Percentiles rank a stretch among this genome's conserved stretches.
These are phyloP conservation scores for Poeciliopsis turneri DNA, from an alignment of 2,797 vertebrate genomes.

Conservation along the genomic window DNA sequence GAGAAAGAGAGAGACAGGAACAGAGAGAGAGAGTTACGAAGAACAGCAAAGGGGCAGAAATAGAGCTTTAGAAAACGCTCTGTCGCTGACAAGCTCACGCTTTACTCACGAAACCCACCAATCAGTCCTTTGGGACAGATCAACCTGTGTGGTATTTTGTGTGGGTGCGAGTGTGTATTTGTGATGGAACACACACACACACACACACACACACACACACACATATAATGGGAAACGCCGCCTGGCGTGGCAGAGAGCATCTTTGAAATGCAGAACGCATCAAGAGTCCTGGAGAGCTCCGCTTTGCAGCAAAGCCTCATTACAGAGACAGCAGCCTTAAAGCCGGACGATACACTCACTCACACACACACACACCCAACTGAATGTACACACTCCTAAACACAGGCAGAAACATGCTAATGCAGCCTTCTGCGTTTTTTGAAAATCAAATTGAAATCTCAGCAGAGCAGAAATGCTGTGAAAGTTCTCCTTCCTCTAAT, in stretches of 20 bases:
- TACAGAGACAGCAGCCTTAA: conserved; percentile 81
- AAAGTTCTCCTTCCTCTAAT: conserved; percentile 25
- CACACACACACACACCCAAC: conserved; percentile 25
- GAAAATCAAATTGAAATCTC: conserved; percentile 33
- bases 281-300: conserved; percentile 69
- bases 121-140: conserved; percentile 48
- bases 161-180: conserved; percentile 9
- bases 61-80: conserved; percentile 55
- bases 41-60: conserved; percentile 34
- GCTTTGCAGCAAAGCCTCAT: conserved; percentile 82
- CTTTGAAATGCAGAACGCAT: conserved; percentile 81
- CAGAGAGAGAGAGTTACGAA: conserved; percentile 2
- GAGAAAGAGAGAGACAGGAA: background rate
- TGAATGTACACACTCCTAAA: conserved; percentile 47
- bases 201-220: conserved; percentile 21
- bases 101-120: conserved; percentile 61
- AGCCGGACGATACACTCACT: conserved; percentile 67
- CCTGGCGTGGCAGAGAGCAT: conserved; percentile 42
- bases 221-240: conserved; percentile 17
- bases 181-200: conserved; percentile 17
- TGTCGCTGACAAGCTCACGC: conserved; percentile 65
- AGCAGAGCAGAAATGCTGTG: conserved; percentile 13
- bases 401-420: conserved; percentile 25
- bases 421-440: background rate
- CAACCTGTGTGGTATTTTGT: conserved; percentile 13